Evolutionary conservation across 2,113 vertebrate species (phyloP).

Genomic region (Jacana jacana): DNA sequence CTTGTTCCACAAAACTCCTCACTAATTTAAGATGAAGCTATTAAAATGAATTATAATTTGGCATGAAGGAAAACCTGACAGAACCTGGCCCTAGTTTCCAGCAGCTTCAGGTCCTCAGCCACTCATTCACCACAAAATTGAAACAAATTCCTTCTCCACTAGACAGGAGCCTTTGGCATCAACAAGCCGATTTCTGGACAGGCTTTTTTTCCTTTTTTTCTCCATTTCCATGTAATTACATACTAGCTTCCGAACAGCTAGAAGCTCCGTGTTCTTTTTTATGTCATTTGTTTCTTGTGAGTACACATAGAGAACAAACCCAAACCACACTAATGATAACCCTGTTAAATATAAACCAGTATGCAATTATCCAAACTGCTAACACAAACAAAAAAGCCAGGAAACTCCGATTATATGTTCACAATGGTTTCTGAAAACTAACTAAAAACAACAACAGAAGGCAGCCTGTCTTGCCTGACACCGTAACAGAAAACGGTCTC

Average conservation of each 20-base stretch:
- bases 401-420: conserved; percentile 32
- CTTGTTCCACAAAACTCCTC: not conserved
- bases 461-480: not conserved
- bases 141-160: not conserved
- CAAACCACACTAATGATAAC: conserved; percentile 65
- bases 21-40: not conserved
- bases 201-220: not conserved
- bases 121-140: not conserved
- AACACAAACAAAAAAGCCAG: conserved; percentile 61
- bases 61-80: not conserved
- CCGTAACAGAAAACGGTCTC: not conserved
- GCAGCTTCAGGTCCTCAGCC: not conserved
- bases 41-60: not conserved
- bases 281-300: not conserved
- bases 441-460: conserved; percentile 56
- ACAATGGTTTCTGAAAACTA: conserved; percentile 48
- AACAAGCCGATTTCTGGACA: not conserved
- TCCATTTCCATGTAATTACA: not conserved
- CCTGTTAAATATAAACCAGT: conserved; percentile 68
- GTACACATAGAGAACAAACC: conserved; percentile 33
- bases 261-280: not conserved
- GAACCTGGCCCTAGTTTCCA: not conserved
- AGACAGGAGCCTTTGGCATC: not conserved
- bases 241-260: not conserved
- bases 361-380: conserved; percentile 58